Evolutionary conservation across 2,113 vertebrate species (phyloP), one percentile per base, ranked within the genome.

Genomic region (Nibea albiflora): DNA sequence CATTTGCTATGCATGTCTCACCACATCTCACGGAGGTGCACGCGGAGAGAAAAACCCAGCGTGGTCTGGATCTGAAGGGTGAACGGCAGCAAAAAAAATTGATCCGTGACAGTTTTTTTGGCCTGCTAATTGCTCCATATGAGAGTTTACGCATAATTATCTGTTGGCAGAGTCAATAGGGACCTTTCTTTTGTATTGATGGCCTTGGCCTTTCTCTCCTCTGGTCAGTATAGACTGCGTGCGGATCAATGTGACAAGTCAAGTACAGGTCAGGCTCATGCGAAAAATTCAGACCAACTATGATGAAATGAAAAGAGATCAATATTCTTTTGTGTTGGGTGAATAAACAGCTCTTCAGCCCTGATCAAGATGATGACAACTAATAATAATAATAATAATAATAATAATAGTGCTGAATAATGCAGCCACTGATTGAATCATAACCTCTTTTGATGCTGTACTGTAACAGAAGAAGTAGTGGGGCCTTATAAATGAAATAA

Each of bases 191-290:
- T 67, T 68, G 54, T 76, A 74, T 78, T 67, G 77, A 89, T 39
- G 20, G 39, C 42, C 52, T 62, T 62, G 62, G 76, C 74, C 56
- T 61, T 35, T 84, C 14, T 73, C 64, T 81, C 46, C 73, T 70
- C 75, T 70, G 78, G 71, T 84, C 80, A 76, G 60, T 75, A 49
- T 16, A 67, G 61, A 57, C 50, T 57, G 17, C 53, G 60, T 64
- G 58, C 31, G 67, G 76, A 88, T 93, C 82, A 85, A 89, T 90
- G 83, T 70, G 62, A 76, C 63, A 71, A 85, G 87, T 90, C 79
- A 90, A 86, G 76, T 50, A 16, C 74, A 78, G 85, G 83, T 87
- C 85, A 90, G 68, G 66, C 70, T 77, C 61, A 49, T 78, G 56
- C 71, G n/a, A 61, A 86, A 85, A 50, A 72, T 64, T 75, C 73